These are phyloP conservation scores for Pholis gunnellus DNA, from an alignment of 2,113 vertebrate species.

Conservation along the genomic window DNA sequence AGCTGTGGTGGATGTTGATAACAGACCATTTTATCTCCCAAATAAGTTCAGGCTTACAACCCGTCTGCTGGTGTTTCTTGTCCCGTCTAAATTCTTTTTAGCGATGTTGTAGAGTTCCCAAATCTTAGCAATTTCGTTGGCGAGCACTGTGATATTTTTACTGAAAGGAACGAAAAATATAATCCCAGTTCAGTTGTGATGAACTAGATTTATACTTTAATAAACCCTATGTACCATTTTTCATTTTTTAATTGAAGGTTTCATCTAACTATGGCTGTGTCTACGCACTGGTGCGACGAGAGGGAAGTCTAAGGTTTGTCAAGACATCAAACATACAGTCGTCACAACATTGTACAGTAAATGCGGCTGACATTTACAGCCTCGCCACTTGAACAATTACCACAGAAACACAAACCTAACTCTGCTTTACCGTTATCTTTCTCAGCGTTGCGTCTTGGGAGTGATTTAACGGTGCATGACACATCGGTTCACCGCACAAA, in stretches of 20 bases:
- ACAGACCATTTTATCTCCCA: neutral
- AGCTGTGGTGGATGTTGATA: neutral
- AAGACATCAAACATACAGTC: constrained; percentile 31
- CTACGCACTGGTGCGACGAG: neutral
- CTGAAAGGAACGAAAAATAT: neutral
- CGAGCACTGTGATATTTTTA: neutral
- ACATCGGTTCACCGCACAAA: constrained; percentile 63
- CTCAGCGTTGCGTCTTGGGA: constrained; percentile 12
- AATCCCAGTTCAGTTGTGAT: neutral
- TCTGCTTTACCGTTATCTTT: constrained; percentile 39
- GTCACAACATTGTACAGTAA: constrained; percentile 41
- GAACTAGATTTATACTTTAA: neutral
- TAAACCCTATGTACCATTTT: neutral
- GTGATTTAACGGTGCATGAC: constrained; percentile 66
- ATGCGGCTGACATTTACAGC: constrained; percentile 67
- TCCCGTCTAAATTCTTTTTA: neutral
- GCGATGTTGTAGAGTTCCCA: neutral
- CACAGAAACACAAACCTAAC: constrained; percentile 56
- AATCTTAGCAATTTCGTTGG: neutral
- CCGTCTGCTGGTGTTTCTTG: neutral
- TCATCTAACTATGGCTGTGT: constrained; percentile 2
- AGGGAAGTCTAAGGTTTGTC: constrained; percentile 4
- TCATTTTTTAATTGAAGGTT: neutral
- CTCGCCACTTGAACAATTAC: constrained; percentile 55
- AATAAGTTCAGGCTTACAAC: neutral